Conservation (phyloP, 2,113 vertebrate species). For the Muscicapa adusta region DNA sequence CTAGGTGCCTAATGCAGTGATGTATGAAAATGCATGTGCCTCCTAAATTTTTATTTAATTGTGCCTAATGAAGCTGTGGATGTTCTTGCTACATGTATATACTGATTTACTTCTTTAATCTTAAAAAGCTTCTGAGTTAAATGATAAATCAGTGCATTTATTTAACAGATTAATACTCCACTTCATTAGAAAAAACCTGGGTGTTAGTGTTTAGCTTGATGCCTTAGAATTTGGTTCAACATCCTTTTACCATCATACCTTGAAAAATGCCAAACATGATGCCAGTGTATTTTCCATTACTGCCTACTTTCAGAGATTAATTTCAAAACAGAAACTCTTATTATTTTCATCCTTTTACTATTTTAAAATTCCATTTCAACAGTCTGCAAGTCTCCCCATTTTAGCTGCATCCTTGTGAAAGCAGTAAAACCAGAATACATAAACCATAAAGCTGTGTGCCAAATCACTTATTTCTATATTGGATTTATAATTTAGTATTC, state of each 20-base stretch:
- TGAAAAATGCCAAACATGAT: not conserved
- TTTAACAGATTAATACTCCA: not conserved
- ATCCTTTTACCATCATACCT: not conserved
- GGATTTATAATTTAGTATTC: not conserved
- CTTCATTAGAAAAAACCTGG: not conserved
- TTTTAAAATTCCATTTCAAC: not conserved
- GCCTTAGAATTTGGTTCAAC: not conserved
- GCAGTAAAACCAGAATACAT: not conserved
- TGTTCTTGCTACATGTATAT: not conserved
- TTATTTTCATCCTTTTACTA: not conserved
- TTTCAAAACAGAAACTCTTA: not conserved
- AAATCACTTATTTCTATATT: not conserved
- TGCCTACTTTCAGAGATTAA: not conserved
- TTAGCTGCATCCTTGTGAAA: not conserved
- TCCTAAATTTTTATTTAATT: not conserved
- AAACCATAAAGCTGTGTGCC: not conserved
- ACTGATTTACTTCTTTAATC: not conserved
- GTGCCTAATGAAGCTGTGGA: not conserved
- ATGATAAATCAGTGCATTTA: not conserved
- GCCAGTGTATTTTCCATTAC: not conserved
- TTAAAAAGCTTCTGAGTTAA: not conserved
- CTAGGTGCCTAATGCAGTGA: not conserved
- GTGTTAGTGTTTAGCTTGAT: not conserved
- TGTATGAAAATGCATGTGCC: not conserved
- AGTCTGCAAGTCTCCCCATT: not conserved